Base-by-base conservation (phyloP, 2,797 vertebrate genomes). In the Cirrhinus molitorella region DNA sequence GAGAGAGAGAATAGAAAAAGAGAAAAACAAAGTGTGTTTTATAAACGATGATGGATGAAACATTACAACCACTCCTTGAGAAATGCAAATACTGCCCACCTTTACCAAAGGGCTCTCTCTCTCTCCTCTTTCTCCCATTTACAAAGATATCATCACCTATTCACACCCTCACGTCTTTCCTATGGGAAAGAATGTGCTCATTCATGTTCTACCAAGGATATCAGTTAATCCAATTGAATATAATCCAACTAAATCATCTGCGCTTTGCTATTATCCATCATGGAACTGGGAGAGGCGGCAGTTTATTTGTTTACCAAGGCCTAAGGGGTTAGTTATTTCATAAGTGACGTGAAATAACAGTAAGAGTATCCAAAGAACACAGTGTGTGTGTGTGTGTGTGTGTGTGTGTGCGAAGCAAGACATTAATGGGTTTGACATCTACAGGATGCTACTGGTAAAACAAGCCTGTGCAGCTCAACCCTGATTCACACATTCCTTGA, bases 401-500 rank as follows among this genome's bases (percentile, higher is more conserved):
- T n/a, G 19, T 59, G 19, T 72, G 53, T 37, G 75, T 53, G 21
- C 0, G 5, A n/a, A 79, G 17, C 19, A 37, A 28, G 16, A 76
- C 37, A 68, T 43, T 65, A 85, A 78, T 61, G 59, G 65, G 65
- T 53, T 63, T 12, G 65, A 55, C 53, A 81, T 85, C 53, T 31
- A 66, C 65, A 82, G 47, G 79, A 78, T 34, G 47, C 53, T 55
- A 23, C 72, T 65, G 55, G 55, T 85, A 23, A 76, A 85, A 75
- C 83, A 79, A 85, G 79, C 74, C 63, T 3, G 45, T 21, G 17
- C 79, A 85, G 72, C 45, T 31, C 73, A 65, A 34, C 17, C 45
- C 45, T 85, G 79, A 82, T 72, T 85, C 84, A 85, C 55, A 47
- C 80, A 82, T 85, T 85, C 79, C 66, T 72, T 28, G 13, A 71